phyloP scores from a whole-genome alignment of 2,888 invertebrate species.

The Ennomos erosarius region DNA sequence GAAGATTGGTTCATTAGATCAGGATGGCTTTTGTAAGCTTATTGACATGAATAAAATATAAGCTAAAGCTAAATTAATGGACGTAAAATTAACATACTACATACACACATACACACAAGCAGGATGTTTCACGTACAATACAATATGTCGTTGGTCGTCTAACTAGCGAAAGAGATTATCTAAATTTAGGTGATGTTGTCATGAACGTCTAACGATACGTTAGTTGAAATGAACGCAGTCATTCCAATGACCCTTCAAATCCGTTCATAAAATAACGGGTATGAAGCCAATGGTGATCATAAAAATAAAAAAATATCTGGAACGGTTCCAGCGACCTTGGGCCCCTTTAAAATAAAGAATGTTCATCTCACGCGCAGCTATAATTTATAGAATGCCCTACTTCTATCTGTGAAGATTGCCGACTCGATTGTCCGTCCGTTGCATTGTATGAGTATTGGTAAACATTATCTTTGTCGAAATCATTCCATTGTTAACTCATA shows the following conservation, averaged over 20 bases:
- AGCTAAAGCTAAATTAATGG: background rate
- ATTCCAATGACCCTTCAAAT: slow-evolving; percentile 51
- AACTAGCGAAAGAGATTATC: too few species aligned
- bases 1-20: background rate
- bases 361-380: slow-evolving; percentile 65
- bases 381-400: slow-evolving; percentile 76
- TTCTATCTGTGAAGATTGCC: slow-evolving; percentile 61
- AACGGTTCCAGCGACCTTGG: slow-evolving; percentile 82
- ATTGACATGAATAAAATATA: too few species aligned
- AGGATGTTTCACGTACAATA: too few species aligned
- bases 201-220: slow-evolving; percentile 13
- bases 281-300: slow-evolving; percentile 50
- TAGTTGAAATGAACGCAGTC: slow-evolving; percentile 2
- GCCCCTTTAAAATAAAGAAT: slow-evolving; percentile 65
- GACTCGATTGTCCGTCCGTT: slow-evolving; percentile 38
- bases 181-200: background rate
- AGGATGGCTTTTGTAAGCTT: background rate
- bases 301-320: slow-evolving; percentile 68
- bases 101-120: too few species aligned
- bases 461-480: slow-evolving; percentile 39
- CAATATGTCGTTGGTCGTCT: too few species aligned
- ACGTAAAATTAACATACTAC: background rate
- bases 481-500: slow-evolving; percentile 31
- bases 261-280: slow-evolving; percentile 42
- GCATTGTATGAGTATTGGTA: slow-evolving; percentile 29